These are phyloP conservation scores for Xyrichtys novacula DNA, from an alignment of 2,797 vertebrate genomes.

Conservation along the genomic window DNA sequence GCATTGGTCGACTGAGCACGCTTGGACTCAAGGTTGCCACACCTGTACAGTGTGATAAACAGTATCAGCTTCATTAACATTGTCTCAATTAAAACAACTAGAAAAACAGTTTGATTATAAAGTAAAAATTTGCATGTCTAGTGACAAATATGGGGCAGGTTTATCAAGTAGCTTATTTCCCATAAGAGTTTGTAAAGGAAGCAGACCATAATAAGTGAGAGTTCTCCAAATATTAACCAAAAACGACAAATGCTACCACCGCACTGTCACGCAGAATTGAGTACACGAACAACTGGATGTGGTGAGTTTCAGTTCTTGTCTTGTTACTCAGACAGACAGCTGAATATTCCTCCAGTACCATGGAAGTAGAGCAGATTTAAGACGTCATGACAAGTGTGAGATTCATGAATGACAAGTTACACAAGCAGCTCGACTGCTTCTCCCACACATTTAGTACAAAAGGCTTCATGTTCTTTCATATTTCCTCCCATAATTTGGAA, in stretches of 20 bases:
- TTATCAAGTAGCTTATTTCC: background rate
- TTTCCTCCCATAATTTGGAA: conserved; percentile 1
- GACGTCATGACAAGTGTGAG: conserved; percentile 47
- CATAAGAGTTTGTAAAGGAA: conserved; percentile 8
- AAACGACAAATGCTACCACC: background rate
- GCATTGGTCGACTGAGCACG: conserved; percentile 96
- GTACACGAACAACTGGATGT: background rate
- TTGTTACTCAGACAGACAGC: background rate
- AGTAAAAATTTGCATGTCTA: too few relatives aligned
- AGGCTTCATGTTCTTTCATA: conserved; percentile 26
- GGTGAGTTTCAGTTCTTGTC: conserved; percentile 11
- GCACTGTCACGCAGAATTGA: conserved; percentile 12
- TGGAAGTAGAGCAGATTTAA: conserved; percentile 46
- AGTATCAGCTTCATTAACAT: too few relatives aligned
- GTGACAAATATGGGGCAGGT: too few relatives aligned
- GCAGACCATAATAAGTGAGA: conserved; percentile 4
- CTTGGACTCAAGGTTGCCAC: conserved; percentile 90
- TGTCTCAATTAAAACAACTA: too few relatives aligned
- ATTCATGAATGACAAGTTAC: conserved; percentile 50
- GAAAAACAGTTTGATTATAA: background rate
- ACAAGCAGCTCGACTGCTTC: conserved; percentile 34
- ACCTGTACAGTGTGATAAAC: conserved; percentile 75
- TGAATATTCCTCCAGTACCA: conserved; percentile 19
- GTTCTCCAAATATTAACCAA: background rate
- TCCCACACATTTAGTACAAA: conserved; percentile 32